These are phyloP conservation scores for Hippocampus kuda DNA, from an alignment of 2,797 vertebrate species.

Conservation along the genomic window DNA sequence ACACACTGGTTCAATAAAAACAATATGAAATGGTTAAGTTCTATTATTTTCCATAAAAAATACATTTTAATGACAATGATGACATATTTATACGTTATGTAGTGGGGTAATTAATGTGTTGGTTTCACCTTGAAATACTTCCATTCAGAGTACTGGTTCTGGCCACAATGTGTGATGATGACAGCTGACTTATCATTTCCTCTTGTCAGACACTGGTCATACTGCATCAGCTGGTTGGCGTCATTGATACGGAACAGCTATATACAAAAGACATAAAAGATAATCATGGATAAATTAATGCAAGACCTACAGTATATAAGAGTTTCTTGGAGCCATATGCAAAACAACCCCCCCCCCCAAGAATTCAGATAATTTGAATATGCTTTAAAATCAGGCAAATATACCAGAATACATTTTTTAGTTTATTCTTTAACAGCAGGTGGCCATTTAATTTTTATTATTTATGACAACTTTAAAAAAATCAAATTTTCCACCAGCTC, in stretches of 20 bases:
- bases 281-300: not conserved
- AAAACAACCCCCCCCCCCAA: no score
- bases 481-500: no score
- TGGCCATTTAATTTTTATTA: no score
- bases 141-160: conserved; percentile 88
- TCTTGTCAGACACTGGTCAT: conserved; percentile 90
- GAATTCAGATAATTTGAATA: no score
- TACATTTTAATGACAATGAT: not conserved
- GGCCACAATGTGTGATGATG: conserved; percentile 86
- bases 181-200: conserved; percentile 76
- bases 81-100: not conserved
- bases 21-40: no score
- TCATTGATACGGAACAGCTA: conserved; percentile 96
- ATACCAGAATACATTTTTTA: no score
- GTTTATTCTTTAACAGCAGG: no score
- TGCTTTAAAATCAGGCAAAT: no score
- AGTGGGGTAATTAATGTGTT: not conserved
- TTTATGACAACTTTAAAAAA: no score
- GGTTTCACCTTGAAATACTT: conserved; percentile 88
- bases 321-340: not conserved
- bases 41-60: not conserved
- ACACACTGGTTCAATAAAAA: no score
- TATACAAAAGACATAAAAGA: conserved; percentile 8
- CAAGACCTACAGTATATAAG: no score
- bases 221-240: conserved; percentile 96